Evolutionary conservation across 1,140 invertebrate species (phyloP).

Genomic region (Heliconius congener): DNA sequence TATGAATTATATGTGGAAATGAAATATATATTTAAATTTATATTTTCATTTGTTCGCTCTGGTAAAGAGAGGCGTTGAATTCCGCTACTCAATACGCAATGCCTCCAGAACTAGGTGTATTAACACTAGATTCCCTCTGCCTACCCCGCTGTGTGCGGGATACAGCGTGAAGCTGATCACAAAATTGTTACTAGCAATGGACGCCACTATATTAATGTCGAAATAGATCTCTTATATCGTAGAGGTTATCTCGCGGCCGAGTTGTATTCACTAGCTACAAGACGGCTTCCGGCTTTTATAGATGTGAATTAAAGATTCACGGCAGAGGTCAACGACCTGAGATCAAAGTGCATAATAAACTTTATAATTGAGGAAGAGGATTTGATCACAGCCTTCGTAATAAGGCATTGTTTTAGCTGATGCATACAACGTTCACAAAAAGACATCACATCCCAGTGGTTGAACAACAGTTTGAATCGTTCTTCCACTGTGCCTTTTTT

Average conservation of each 20-base stretch:
- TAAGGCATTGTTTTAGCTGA: slow-evolving; percentile 24
- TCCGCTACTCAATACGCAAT: no score
- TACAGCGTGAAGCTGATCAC: no score
- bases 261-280: slow-evolving; percentile 27
- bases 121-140: no score
- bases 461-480: background rate
- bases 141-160: no score
- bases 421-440: slow-evolving; percentile 1
- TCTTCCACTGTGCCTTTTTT: background rate
- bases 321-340: slow-evolving; percentile 18
- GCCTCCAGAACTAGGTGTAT: no score
- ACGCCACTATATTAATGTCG: slow-evolving; percentile 23
- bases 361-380: slow-evolving; percentile 26
- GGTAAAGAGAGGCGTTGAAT: no score
- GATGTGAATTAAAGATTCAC: slow-evolving; percentile 26
- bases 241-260: slow-evolving; percentile 39
- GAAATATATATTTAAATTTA: no score
- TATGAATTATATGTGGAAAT: no score
- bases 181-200: background rate
- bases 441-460: background rate
- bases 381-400: slow-evolving; percentile 26
- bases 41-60: no score
- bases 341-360: slow-evolving; percentile 33
- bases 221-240: slow-evolving; percentile 24
- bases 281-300: slow-evolving; percentile 27